A percentile compares a stretch with the other conserved stretches of the same genome.
phyloP scores from a whole-genome alignment of 1,140 invertebrate species.

The Orchestia grillus region DNA sequence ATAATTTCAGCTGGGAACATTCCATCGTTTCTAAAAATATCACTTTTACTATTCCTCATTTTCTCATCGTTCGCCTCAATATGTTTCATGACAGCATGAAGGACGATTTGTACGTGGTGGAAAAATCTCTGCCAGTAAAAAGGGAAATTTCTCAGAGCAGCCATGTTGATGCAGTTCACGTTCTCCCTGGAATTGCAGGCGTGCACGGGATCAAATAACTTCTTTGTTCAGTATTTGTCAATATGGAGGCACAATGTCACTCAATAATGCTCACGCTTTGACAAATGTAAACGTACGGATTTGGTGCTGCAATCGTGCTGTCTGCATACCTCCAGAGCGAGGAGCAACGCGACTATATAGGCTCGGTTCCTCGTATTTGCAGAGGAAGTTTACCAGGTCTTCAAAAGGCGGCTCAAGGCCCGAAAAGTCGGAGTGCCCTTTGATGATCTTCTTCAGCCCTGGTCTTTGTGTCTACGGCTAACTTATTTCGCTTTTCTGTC shows the following conservation, averaged over 20 bases:
- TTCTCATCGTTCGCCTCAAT: background rate
- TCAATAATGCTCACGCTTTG: background rate
- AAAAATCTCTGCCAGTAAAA: background rate
- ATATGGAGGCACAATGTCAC: background rate
- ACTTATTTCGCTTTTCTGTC: background rate
- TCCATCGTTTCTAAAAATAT: background rate
- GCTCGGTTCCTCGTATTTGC: background rate
- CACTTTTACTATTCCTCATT: background rate
- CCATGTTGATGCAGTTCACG: background rate
- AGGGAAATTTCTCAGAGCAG: background rate
- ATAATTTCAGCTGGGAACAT: background rate
- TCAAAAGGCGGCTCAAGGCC: background rate
- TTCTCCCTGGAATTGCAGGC: background rate
- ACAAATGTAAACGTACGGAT: background rate
- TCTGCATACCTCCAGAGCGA: background rate
- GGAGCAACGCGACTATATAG: background rate
- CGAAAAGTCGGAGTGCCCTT: background rate
- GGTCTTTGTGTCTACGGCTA: conserved; percentile 17
- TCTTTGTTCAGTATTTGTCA: background rate
- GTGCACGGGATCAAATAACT: background rate
- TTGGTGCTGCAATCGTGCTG: background rate
- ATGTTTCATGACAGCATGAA: background rate
- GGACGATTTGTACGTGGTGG: background rate
- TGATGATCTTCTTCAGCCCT: background rate
- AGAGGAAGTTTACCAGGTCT: conserved; percentile 6